Base-by-base conservation (phyloP, 2,113 vertebrate genomes). In the Chloroceryle aenea region DNA sequence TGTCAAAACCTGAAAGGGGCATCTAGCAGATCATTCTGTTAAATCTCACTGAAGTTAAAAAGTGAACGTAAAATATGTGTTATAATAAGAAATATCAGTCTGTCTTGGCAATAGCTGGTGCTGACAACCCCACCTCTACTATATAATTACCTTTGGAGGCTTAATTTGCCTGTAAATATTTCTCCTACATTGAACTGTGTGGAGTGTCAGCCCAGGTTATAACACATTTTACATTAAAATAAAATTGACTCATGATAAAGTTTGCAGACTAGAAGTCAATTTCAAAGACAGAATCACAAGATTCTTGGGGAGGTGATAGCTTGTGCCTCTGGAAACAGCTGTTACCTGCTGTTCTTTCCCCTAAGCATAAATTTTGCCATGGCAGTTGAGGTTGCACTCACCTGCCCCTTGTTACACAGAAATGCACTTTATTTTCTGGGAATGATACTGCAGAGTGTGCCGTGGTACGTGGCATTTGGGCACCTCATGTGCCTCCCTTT, bases 271-370 rank as follows among this genome's bases (percentile, higher is more conserved):
- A 30, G 27, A 42, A 91, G n/a, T 85, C 74, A 29, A 22, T 64
- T 94, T 94, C 26, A 25, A 64, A 84, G 36, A 14, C 32, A 96
- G 34, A 71, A 66, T 89, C 66, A 95, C 30, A 21, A 16, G 50
- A 91, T 96, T 92, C 84, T 38, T 29, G 17, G 19, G 69, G 53
- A 95, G 30, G 53, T 78, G 38, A 27, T 61, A 30, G 32, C 55
- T 81, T 84, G 42, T 81, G 68, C 27, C 76, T 66, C 85, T 79
- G 75, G 72, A 86, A 94, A 47, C 63, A 83, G 71, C 87, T 79
- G 74, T 93, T 91, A 94, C 69, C 87, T 87, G 84, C 68, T 93
- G 81, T 85, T 89, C 55, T 64, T 85, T 85, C 85, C 66, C 29
- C 34, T 69, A 7, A 82, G 66, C 62, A 26, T 61, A 47, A 56